Evolutionary conservation across 2,797 vertebrate genomes (phyloP), one percentile per base, ranked within the genome.

Genomic region (Dermochelys coriacea): DNA sequence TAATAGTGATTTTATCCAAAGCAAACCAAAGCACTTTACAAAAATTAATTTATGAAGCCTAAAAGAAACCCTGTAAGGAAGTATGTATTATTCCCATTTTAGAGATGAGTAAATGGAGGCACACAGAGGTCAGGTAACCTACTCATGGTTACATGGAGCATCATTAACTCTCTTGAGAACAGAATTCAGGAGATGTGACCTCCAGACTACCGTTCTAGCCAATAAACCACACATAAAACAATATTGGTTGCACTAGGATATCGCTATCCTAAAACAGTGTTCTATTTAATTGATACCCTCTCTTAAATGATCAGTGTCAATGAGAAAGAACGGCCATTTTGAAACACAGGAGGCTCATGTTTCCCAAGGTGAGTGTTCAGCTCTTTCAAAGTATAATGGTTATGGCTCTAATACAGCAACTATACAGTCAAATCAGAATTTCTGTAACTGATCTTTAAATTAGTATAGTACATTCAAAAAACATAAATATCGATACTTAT

Each of bases 261-360:
- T 45, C 1, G 1, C 34, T 16, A 5, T 6, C 11, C 25, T 31
- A 55, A 84, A 50, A 47, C 50, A 83, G 59, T 12, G 52, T 27
- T 91, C 85, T 59, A 54, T 75, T 87, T 68, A 80, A 55, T 41
- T 82, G 93, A 83, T 87, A 93, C 4, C 23, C 6, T 47, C 41
- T 47, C 45, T 45, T 47, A 71, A 27, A 15, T 12, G 68, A 54
- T 34, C 41, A 8, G 4, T 77, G 85, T 0, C 78, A 91, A 81
- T 34, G 50, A 82, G 86, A 77, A 88, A 74, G 80, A 84, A n/a
- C 31, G 93, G 83, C 68, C 82, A 61, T 25, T 85, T 54, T 0
- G 0, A 71, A 88, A 79, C 0, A 1, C 2, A 57, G 1, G 4
- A 95, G 50, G 52, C 7, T 84, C 57, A 4, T 18, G 2, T 27